phyloP scores from a whole-genome alignment of 2,888 invertebrate species.

The Neoascia interrupta region DNA sequence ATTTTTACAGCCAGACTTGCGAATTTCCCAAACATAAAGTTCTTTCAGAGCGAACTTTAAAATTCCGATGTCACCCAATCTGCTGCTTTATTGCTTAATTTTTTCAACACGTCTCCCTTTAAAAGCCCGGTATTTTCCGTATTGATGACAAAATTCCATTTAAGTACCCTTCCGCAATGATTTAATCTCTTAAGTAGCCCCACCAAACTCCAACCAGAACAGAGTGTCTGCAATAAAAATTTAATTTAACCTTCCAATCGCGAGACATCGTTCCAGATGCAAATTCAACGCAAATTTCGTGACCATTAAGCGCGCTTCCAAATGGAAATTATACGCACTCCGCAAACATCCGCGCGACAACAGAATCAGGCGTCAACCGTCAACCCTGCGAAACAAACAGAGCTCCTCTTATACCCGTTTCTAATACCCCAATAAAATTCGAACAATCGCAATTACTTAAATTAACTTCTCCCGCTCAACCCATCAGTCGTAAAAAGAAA shows the following conservation, averaged over 20 bases:
- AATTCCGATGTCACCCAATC: too few relatives aligned
- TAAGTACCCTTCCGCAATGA: neutral
- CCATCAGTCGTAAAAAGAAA: slow-evolving; percentile 51
- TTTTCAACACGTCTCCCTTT: too few relatives aligned
- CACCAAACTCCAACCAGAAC: neutral
- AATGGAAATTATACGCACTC: slow-evolving; percentile 22
- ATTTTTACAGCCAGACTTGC: too few relatives aligned
- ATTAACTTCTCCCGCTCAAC: slow-evolving; percentile 30
- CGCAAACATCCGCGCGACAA: neutral
- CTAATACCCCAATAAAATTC: slow-evolving; percentile 56
- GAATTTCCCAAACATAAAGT: too few relatives aligned
- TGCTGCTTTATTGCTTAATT: too few relatives aligned
- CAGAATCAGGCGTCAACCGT: slow-evolving; percentile 27
- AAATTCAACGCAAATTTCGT: slow-evolving; percentile 7
- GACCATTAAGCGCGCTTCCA: neutral
- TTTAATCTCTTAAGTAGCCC: neutral
- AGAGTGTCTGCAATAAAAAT: neutral
- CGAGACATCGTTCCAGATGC: neutral
- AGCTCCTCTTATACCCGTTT: too few relatives aligned
- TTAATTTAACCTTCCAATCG: neutral
- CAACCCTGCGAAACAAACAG: too few relatives aligned
- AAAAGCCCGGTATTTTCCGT: too few relatives aligned
- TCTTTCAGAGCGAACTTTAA: too few relatives aligned
- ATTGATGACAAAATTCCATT: neutral
- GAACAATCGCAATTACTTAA: slow-evolving; percentile 62